Evolutionary conservation across 2,888 invertebrate species (phyloP), one percentile per base, ranked within the genome.

Genomic region (Cactoblastis cactorum): DNA sequence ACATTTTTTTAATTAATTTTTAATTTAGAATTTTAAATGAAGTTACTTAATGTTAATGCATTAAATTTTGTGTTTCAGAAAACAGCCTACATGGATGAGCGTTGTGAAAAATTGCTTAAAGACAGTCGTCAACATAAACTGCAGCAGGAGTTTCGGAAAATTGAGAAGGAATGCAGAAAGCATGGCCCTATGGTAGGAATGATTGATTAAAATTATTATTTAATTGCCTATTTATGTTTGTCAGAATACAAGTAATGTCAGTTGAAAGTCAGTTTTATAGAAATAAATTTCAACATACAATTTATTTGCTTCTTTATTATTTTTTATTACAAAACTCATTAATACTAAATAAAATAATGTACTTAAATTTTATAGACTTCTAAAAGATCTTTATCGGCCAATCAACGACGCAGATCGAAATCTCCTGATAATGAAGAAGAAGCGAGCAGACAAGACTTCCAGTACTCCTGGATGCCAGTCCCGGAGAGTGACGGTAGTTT

Each of bases 391-490:
- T 52, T 58, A 50, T 46, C 57, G 47, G 43, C 50, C 24, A 52
- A 52, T 39, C 51, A 41, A 6, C 53, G 50, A 45, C 69, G 54
- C 37, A 68, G 63, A 53, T 69, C 77, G 1, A 72, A 66, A 55
- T 74, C 78, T 6, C 77, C 80, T 1, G 53, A 22, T 4, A 61
- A 63, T 34, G 32, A 53, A 5, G 60, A 61, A 15, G 64, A 69
- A 18, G 60, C 53, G 17, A 68, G 65, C 50, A n/a, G n/a, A n/a
- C n/a, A n/a, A n/a, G 77, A 83, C 53, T 75, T 80, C 39, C 76
- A 84, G 57, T 89, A 88, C 55, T 85, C 88, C 6, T 89, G 88
- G 88, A 81, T 88, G 83, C 88, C 88, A 3, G 83, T 87, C 0
- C 89, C 88, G 0, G 88, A 88, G n/a, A 67, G 78, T 43, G 86